These are phyloP conservation scores for Sminthurinus signatus DNA, from an alignment of 1,140 invertebrate genomes.

Conservation along the genomic window DNA sequence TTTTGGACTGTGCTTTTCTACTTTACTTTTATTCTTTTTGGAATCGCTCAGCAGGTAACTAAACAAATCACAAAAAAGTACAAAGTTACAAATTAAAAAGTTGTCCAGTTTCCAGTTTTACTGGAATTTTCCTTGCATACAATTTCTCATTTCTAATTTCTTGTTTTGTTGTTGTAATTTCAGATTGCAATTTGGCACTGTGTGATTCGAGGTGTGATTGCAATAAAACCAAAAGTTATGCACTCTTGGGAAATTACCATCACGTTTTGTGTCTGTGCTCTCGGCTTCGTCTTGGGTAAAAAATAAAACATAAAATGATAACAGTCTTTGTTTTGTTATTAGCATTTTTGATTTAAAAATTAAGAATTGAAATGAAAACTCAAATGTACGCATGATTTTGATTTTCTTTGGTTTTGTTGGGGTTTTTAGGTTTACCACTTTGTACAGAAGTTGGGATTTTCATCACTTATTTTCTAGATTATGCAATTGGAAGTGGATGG, in stretches of 20 bases:
- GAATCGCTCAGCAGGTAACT: conserved; percentile 70
- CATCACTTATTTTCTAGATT: conserved; percentile 77
- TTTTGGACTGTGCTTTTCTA: conserved; percentile 84
- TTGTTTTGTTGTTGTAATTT: too few relatives aligned
- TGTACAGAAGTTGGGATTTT: conserved; percentile 84
- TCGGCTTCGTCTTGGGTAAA: conserved; percentile 75
- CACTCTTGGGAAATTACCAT: conserved; percentile 75
- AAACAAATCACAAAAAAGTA: too few relatives aligned
- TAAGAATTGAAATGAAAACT: too few relatives aligned
- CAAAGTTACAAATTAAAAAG: too few relatives aligned
- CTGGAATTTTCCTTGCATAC: too few relatives aligned
- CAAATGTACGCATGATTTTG: too few relatives aligned
- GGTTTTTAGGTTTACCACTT: conserved; percentile 77
- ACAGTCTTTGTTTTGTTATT: too few relatives aligned
- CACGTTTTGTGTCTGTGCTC: conserved; percentile 74
- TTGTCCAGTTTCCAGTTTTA: too few relatives aligned
- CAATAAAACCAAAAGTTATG: conserved; percentile 63
- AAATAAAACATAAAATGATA: too few relatives aligned
- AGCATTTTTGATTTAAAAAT: too few relatives aligned
- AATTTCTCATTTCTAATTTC: too few relatives aligned
- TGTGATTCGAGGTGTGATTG: conserved; percentile 70
- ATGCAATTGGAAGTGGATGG: conserved; percentile 72
- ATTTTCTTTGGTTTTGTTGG: too few relatives aligned
- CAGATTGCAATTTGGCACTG: conserved; percentile 70
- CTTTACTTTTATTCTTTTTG: conserved; percentile 74